These are phyloP conservation scores for Dusona sp. DNA, from an alignment of 2,888 invertebrate genomes.

Conservation along the genomic window DNA sequence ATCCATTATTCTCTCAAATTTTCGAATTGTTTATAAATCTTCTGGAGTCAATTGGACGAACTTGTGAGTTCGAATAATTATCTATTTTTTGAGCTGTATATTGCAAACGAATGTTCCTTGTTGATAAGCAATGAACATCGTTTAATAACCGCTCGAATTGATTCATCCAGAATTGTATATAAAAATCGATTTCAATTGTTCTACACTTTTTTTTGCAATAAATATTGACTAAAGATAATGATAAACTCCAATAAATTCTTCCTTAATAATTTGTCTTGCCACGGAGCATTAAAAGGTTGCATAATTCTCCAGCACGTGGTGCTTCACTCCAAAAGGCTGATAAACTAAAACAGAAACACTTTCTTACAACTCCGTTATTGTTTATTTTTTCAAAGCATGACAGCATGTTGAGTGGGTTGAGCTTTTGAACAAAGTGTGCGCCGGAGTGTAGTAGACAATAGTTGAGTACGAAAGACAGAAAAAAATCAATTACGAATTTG, in stretches of 20 bases:
- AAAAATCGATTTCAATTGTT: neutral
- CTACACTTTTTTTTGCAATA: neutral
- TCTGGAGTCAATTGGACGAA: neutral
- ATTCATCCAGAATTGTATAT: neutral
- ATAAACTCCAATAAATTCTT: neutral
- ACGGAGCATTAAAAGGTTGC: neutral
- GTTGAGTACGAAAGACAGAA: constrained; percentile 6
- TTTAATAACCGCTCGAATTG: neutral
- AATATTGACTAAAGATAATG: neutral
- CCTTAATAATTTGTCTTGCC: neutral
- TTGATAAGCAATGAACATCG: neutral
- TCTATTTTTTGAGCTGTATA: neutral
- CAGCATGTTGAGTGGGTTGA: constrained; percentile 60
- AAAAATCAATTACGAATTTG: neutral
- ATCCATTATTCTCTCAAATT: neutral
- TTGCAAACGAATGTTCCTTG: neutral
- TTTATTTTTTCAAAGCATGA: constrained; percentile 54
- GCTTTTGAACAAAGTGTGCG: constrained; percentile 53
- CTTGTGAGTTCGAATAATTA: neutral
- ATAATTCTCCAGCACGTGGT: constrained; percentile 19
- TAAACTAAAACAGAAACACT: neutral
- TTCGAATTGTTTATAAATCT: too few species aligned
- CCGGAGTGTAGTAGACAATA: constrained; percentile 44
- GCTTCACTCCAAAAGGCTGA: constrained; percentile 18
- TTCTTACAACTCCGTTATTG: neutral